These are phyloP conservation scores for Tragelaphus strepsiceros DNA, from an alignment of 2,113 vertebrate species.

Conservation along the genomic window DNA sequence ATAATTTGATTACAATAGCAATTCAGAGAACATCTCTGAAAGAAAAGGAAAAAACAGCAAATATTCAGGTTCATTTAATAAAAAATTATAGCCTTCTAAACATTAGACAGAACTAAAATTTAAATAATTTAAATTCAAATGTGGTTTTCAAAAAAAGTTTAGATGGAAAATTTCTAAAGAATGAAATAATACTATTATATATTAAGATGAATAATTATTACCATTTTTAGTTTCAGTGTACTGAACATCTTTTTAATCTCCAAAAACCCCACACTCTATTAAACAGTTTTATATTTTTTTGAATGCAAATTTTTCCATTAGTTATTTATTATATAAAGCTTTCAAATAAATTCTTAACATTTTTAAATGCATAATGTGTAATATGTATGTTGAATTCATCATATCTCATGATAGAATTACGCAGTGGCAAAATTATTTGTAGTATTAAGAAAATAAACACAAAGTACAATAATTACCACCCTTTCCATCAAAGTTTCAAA, in stretches of 20 bases:
- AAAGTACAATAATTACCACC: not conserved
- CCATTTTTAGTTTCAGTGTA: no score
- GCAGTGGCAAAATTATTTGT: constrained; percentile 29
- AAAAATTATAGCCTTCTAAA: constrained; percentile 11
- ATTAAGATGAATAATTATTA: no score
- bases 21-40: constrained; percentile 32
- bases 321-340: constrained; percentile 7
- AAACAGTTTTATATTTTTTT: not conserved
- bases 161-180: no score
- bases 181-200: no score
- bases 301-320: constrained; percentile 20
- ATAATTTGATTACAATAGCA: constrained; percentile 43
- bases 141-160: not conserved
- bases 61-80: not conserved
- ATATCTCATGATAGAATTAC: not conserved
- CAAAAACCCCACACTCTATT: not conserved
- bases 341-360: constrained; percentile 34
- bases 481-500: constrained; percentile 19
- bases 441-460: not conserved
- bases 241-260: constrained; percentile 9
- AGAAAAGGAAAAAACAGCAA: constrained; percentile 41
- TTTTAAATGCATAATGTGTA: not conserved
- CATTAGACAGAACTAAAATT: not conserved
- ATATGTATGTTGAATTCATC: not conserved
- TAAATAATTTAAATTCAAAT: constrained; percentile 42